phyloP scores from a whole-genome alignment of 2,888 invertebrate species.

The Apamea sordens region DNA sequence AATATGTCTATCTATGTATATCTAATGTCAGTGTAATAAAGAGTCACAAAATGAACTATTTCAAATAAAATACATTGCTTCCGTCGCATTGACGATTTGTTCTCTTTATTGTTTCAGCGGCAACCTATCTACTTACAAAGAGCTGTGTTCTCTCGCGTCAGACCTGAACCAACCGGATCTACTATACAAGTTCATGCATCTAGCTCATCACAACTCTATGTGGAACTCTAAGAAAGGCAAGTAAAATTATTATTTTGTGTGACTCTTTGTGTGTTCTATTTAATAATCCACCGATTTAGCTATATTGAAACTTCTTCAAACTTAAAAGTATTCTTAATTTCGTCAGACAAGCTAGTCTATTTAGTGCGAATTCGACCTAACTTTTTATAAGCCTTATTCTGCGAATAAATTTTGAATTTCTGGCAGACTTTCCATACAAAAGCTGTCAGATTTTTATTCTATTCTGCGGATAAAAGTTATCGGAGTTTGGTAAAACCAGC shows the following conservation, averaged over 20 bases:
- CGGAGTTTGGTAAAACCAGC: background rate
- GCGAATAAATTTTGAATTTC: background rate
- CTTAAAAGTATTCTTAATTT: too few relatives aligned
- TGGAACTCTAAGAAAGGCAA: conserved; percentile 97
- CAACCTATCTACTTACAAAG: conserved; percentile 97
- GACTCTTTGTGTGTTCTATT: too few relatives aligned
- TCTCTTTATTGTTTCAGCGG: conserved; percentile 89
- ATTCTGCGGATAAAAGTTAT: background rate
- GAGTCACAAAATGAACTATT: background rate
- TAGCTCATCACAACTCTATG: conserved; percentile 97
- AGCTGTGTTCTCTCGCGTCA: conserved; percentile 97
- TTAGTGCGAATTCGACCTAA: background rate
- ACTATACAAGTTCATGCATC: conserved; percentile 98
- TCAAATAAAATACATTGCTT: conserved; percentile 1
- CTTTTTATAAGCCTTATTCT: background rate
- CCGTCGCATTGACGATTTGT: background rate
- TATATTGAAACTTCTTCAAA: too few relatives aligned
- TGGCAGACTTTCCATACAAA: background rate
- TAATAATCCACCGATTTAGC: too few relatives aligned
- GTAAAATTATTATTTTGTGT: background rate
- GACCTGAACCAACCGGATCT: conserved; percentile 98
- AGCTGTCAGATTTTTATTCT: background rate
- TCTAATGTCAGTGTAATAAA: too few relatives aligned
- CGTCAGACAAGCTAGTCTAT: background rate
- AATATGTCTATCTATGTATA: background rate